phyloP scores from a whole-genome alignment of 2,113 vertebrate genomes.

The Anser brachyrhynchus region DNA sequence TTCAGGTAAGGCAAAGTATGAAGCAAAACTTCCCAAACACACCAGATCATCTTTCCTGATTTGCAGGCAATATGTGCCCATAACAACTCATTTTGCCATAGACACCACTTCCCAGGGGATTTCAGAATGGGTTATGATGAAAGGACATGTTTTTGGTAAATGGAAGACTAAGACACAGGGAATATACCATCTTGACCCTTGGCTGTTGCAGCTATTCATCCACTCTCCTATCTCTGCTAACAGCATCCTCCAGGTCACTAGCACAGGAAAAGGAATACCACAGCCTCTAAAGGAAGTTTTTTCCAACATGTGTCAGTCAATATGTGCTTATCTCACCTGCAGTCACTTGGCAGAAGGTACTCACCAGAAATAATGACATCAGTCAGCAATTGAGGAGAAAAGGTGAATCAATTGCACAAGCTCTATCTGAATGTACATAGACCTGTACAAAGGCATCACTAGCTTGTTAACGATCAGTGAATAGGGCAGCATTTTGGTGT shows the following conservation, averaged over 20 bases:
- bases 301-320: no score
- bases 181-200: not conserved
- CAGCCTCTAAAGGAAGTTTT: not conserved
- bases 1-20: not conserved
- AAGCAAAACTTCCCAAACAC: not conserved
- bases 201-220: not conserved
- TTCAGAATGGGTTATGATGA: not conserved
- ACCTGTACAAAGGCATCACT: not conserved
- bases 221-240: not conserved
- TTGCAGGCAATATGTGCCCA: rapidly evolving
- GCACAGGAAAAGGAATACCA: not conserved
- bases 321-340: not conserved
- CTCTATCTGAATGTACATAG: not conserved
- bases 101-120: not conserved
- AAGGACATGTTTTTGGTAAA: not conserved
- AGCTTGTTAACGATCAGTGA: not conserved
- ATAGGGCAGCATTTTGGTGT: not conserved
- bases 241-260: not conserved
- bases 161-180: not conserved
- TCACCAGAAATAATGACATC: not conserved
- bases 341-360: not conserved
- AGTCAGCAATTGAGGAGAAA: not conserved
- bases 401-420: not conserved
- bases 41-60: not conserved
- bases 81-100: not conserved